Evolutionary conservation across 2,888 invertebrate species (phyloP).

Genomic region (Ryuthela nishihirai): DNA sequence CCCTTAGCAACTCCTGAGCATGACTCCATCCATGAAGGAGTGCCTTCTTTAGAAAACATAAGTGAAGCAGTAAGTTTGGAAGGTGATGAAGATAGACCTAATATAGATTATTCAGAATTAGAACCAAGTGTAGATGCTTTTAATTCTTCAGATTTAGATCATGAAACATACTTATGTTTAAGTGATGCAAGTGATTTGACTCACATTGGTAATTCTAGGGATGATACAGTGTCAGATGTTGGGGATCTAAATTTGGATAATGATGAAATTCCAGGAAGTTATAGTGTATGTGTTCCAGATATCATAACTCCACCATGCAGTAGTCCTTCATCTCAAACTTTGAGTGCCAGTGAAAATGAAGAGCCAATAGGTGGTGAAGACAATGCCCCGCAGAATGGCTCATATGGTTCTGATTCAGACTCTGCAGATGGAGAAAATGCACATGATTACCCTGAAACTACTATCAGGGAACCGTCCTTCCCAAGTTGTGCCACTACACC

Average conservation of each 20-base stretch:
- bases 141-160: slow-evolving; percentile 27
- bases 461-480: slow-evolving; percentile 23
- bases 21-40: slow-evolving; percentile 58
- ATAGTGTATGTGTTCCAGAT: slow-evolving; percentile 20
- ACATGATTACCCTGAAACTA: slow-evolving; percentile 17
- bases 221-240: slow-evolving; percentile 8
- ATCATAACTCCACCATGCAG: slow-evolving; percentile 26
- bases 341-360: slow-evolving; percentile 38
- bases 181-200: slow-evolving; percentile 24
- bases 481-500: slow-evolving; percentile 26
- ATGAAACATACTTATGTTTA: slow-evolving; percentile 25
- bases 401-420: slow-evolving; percentile 28
- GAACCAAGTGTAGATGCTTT: slow-evolving; percentile 16
- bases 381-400: slow-evolving; percentile 11
- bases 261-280: slow-evolving; percentile 26
- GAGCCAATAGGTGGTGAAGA: slow-evolving; percentile 27
- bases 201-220: slow-evolving; percentile 13
- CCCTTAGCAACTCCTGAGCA: slow-evolving; percentile 62
- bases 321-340: slow-evolving; percentile 35
- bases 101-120: slow-evolving; percentile 21
- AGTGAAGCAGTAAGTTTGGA: slow-evolving; percentile 36
- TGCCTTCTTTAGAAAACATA: slow-evolving; percentile 57
- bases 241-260: slow-evolving; percentile 21
- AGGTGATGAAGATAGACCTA: slow-evolving; percentile 22
- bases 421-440: slow-evolving; percentile 22